phyloP scores from a whole-genome alignment of 2,113 vertebrate species.

The Aphyosemion australe region DNA sequence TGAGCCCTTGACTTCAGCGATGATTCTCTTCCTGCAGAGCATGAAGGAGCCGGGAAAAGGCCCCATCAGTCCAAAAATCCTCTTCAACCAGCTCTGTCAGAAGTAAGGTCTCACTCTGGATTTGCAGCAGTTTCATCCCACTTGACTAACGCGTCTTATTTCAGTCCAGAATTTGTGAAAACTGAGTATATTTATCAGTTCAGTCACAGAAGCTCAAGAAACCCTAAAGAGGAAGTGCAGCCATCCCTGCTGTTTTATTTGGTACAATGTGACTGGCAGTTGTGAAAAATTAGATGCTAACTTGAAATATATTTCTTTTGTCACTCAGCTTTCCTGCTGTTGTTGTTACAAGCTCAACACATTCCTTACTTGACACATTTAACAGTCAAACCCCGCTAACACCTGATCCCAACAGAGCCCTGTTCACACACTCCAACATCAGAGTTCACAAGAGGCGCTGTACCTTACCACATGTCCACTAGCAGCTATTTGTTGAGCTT shows the following conservation, averaged over 20 bases:
- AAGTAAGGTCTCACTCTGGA: slow-evolving; percentile 81
- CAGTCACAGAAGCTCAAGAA: neutral
- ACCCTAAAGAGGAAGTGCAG: neutral
- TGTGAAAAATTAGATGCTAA: neutral
- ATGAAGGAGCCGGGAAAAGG: slow-evolving; percentile 94
- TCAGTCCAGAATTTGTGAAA: too few species aligned
- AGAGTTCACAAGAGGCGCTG: slow-evolving; percentile 18
- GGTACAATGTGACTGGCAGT: too few species aligned
- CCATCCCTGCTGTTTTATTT: neutral
- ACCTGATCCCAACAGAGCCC: slow-evolving; percentile 54
- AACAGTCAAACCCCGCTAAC: slow-evolving; percentile 48
- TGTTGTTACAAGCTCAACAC: neutral
- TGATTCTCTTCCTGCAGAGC: slow-evolving; percentile 94
- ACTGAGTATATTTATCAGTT: neutral
- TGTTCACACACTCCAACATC: slow-evolving; percentile 18
- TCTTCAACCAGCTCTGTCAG: slow-evolving; percentile 97
- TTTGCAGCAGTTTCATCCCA: neutral
- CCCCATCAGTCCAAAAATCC: slow-evolving; percentile 90
- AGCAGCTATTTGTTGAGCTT: slow-evolving; percentile 26
- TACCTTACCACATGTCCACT: slow-evolving; percentile 28
- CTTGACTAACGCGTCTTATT: neutral
- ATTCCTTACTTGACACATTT: neutral
- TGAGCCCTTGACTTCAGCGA: slow-evolving; percentile 92
- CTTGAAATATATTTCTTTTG: neutral
- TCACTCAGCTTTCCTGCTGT: neutral